Base-by-base conservation (phyloP, 2,888 invertebrate genomes). In the Apoda limacodes region DNA sequence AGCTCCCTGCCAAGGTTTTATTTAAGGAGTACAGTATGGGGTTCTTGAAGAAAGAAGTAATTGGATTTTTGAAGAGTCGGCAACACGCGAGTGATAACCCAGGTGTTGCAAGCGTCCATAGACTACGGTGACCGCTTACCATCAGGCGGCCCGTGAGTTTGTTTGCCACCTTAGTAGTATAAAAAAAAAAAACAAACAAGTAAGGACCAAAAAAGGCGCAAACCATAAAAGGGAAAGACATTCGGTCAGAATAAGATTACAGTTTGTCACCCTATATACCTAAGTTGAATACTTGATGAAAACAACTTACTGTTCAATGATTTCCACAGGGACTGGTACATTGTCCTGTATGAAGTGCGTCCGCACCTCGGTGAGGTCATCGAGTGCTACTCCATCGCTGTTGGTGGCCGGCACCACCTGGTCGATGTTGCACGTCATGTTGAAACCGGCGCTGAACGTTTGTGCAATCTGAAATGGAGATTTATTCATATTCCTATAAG, bases 401-500 rank as follows among this genome's bases (percentile, higher is more conserved):
- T 75, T 62, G 9, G 50, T 60, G 15, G 64, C 63, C 1, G 66
- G 68, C 24, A 71, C 52, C 31, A 84, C 72, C 33, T 80, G 72
- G 58, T 87, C 86, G 35, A 85, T 78, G 56, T 84, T 83, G 54
- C 87, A 87, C 22, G 63, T 68, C 66, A 83, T 83, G 13, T 50
- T 48, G 56, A 85, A 83, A 3, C 68, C 67, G 2, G 57, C 43
- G 13, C 72, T 59, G 42, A 88, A 82, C 5, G 82, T 76, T 10
- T 69, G 48, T 11, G 74, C 75, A 28, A 87, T 75, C 87, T 87
- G 54, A 3, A n/a, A n/a, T n/a, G n/a, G n/a, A n/a, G n/a, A n/a
- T n/a, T n/a, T n/a, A n/a, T n/a, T n/a, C n/a, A n/a, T n/a, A n/a
- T n/a, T n/a, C n/a, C n/a, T n/a, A n/a, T n/a, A n/a, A n/a, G n/a